These are phyloP conservation scores for Emydocephalus ijimae DNA, from an alignment of 2,113 vertebrate genomes.

Conservation along the genomic window DNA sequence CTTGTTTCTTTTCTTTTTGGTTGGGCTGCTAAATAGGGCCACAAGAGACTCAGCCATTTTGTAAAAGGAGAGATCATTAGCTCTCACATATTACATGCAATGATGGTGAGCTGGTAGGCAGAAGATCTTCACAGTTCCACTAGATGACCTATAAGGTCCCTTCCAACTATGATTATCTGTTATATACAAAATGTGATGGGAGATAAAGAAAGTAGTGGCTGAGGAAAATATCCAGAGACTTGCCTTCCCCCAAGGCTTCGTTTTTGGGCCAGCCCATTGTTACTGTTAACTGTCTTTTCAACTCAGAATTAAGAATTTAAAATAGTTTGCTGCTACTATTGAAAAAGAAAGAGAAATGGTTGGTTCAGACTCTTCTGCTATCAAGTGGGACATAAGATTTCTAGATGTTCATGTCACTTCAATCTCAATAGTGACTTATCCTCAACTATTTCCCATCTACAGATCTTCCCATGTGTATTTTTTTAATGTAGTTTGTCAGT, in stretches of 20 bases:
- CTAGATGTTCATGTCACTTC: not conserved
- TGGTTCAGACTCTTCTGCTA: not conserved
- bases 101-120: not conserved
- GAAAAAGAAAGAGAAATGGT: not conserved
- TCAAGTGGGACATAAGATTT: not conserved
- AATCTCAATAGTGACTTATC: constrained; percentile 13
- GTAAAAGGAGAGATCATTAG: not conserved
- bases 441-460: not conserved
- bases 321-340: not conserved
- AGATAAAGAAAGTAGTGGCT: not conserved
- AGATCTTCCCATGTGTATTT: not conserved
- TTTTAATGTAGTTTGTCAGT: not conserved
- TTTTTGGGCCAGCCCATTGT: not conserved
- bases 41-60: constrained; percentile 18
- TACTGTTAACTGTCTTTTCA: constrained; percentile 3
- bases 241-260: not conserved
- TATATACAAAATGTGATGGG: not conserved
- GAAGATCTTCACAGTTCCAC: not conserved
- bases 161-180: too few species aligned
- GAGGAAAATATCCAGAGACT: not conserved
- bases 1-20: not conserved
- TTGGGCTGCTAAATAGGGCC: not conserved
- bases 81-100: not conserved
- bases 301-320: not conserved
- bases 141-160: not conserved